These are phyloP conservation scores for Apus apus DNA, from an alignment of 2,113 vertebrate genomes.

Conservation along the genomic window DNA sequence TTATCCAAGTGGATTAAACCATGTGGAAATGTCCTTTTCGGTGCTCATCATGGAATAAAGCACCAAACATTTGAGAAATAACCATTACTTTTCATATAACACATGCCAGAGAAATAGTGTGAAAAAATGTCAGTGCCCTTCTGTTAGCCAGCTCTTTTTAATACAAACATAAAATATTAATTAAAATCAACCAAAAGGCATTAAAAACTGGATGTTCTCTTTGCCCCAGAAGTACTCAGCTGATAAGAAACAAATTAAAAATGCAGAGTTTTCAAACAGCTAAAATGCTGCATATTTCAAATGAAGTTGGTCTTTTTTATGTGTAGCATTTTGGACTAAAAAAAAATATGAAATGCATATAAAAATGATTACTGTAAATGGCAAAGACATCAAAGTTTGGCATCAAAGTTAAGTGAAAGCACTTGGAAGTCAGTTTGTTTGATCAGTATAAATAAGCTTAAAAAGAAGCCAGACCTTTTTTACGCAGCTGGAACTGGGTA, in stretches of 20 bases:
- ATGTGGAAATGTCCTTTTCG: not conserved
- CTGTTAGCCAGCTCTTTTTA: conserved; percentile 29
- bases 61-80: not conserved
- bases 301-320: conserved; percentile 50
- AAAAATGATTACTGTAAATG: conserved; percentile 45
- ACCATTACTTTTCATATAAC: not conserved
- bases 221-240: conserved; percentile 51
- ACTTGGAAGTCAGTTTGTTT: conserved; percentile 49
- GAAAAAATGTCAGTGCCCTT: not conserved
- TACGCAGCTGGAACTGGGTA: not conserved
- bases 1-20: not conserved
- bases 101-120: not conserved
- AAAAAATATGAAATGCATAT: conserved; percentile 33
- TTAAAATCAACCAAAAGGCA: conserved; percentile 56
- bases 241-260: conserved; percentile 72
- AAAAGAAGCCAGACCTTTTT: not conserved
- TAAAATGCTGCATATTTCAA: conserved; percentile 22
- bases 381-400: conserved; percentile 48
- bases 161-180: conserved; percentile 57
- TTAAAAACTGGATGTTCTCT: conserved; percentile 48
- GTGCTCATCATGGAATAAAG: not conserved
- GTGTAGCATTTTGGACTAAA: not conserved
- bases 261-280: conserved; percentile 39
- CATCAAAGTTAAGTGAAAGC: conserved; percentile 48
- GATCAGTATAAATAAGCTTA: conserved; percentile 51